phyloP scores from a whole-genome alignment of 2,797 vertebrate genomes.

The Enteromius anoplus region DNA sequence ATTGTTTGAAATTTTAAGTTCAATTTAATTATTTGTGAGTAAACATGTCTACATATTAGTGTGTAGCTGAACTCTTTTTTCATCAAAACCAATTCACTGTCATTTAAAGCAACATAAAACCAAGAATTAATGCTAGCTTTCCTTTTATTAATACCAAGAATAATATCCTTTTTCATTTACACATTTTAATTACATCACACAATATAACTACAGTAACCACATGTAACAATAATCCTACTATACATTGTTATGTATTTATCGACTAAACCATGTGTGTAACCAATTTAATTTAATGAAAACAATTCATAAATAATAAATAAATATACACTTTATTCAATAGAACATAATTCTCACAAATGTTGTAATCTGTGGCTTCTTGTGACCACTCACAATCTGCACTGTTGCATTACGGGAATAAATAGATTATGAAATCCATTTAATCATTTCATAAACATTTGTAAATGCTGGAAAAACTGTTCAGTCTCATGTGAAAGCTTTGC shows the following conservation, averaged over 20 bases:
- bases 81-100: too few species aligned
- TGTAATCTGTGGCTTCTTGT: neutral
- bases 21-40: neutral
- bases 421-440: neutral
- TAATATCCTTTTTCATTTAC: neutral
- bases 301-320: neutral
- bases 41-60: neutral
- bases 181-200: neutral
- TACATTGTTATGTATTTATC: neutral
- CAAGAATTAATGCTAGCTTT: neutral
- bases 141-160: neutral
- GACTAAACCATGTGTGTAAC: neutral
- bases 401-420: neutral
- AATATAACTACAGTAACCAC: neutral
- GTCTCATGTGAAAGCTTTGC: neutral
- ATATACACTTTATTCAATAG: conserved; percentile 12
- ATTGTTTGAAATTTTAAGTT: neutral
- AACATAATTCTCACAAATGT: neutral
- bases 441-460: neutral
- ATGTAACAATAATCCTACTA: neutral
- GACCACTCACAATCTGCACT: neutral
- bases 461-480: neutral
- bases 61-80: neutral
- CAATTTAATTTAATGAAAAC: neutral
- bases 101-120: neutral